These are phyloP conservation scores for Fringilla coelebs DNA, from an alignment of 2,797 vertebrate genomes.

Conservation along the genomic window DNA sequence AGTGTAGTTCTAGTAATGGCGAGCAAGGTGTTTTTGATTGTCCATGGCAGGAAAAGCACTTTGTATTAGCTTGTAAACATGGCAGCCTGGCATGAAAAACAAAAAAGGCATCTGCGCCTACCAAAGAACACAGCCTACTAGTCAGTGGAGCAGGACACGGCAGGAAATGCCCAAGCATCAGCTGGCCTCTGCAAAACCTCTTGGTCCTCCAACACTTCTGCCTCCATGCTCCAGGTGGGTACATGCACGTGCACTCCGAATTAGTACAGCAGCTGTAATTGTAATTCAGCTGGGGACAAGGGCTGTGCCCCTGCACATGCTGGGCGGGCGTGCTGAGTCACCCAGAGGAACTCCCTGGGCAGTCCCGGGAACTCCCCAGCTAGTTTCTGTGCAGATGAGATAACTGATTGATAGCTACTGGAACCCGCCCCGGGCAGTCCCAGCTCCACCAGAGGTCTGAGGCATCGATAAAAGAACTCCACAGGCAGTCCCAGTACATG, in stretches of 20 bases:
- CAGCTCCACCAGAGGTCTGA: not conserved
- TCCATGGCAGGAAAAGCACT: not conserved
- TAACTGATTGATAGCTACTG: not conserved
- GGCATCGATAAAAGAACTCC: not conserved
- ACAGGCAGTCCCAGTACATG: not conserved
- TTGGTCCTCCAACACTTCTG: not conserved
- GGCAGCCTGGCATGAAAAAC: not conserved
- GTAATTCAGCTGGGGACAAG: not conserved
- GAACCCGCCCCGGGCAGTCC: not conserved
- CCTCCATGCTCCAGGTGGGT: not conserved
- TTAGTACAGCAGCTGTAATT: not conserved
- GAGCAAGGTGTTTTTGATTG: not conserved
- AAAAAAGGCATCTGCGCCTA: not conserved
- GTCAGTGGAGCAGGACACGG: not conserved
- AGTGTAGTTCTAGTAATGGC: not conserved
- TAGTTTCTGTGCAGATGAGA: conserved; percentile 48
- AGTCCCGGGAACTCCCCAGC: conserved; percentile 48
- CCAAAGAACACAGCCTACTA: not conserved
- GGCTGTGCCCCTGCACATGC: not conserved
- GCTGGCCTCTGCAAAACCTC: not conserved
- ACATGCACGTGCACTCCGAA: rapidly evolving
- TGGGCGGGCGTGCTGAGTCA: not conserved
- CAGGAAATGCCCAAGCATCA: not conserved
- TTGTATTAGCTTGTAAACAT: not conserved
- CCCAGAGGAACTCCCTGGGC: conserved; percentile 32